A percentile compares a stretch with the other conserved stretches of the same genome.
Evolutionary conservation across 2,113 vertebrate species (phyloP).

Genomic region (Larimichthys crocea): DNA sequence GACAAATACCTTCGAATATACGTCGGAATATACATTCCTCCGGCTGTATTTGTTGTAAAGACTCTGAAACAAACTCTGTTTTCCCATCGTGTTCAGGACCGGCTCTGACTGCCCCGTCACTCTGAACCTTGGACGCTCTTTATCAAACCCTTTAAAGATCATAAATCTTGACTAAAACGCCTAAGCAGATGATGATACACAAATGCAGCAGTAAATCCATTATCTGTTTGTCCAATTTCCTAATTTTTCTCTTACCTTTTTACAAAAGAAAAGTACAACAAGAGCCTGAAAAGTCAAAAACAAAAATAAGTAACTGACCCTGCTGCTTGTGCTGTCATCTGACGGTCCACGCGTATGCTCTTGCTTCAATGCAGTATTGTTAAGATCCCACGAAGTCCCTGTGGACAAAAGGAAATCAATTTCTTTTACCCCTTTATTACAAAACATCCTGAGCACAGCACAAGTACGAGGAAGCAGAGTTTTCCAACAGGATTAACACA

Average conservation of each 20-base stretch:
- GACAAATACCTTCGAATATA: slow-evolving; percentile 64
- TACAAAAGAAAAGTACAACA: background rate
- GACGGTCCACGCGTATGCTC: slow-evolving; percentile 16
- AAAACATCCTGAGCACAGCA: slow-evolving; percentile 8
- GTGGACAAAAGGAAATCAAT: background rate
- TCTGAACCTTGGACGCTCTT: slow-evolving; percentile 72
- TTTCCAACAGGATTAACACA: background rate
- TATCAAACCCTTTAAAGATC: slow-evolving; percentile 36
- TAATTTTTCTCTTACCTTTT: background rate
- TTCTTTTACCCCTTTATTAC: background rate
- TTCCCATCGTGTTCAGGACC: slow-evolving; percentile 56
- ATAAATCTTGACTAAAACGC: slow-evolving; percentile 45
- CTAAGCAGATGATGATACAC: background rate
- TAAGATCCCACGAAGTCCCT: slow-evolving; percentile 72
- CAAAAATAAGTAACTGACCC: slow-evolving; percentile 68
- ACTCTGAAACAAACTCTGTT: slow-evolving; percentile 59
- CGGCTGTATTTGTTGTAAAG: slow-evolving; percentile 61
- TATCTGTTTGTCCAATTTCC: background rate
- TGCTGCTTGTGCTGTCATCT: slow-evolving; percentile 47
- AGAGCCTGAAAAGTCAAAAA: background rate
- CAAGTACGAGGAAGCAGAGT: slow-evolving; percentile 5
- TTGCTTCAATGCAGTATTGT: slow-evolving; percentile 51
- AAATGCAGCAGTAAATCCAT: slow-evolving; percentile 11
- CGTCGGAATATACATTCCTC: slow-evolving; percentile 23
- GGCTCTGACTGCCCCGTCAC: slow-evolving; percentile 18